Base-by-base conservation (phyloP, 1,140 invertebrate genomes). In the Wasmannia auropunctata region DNA sequence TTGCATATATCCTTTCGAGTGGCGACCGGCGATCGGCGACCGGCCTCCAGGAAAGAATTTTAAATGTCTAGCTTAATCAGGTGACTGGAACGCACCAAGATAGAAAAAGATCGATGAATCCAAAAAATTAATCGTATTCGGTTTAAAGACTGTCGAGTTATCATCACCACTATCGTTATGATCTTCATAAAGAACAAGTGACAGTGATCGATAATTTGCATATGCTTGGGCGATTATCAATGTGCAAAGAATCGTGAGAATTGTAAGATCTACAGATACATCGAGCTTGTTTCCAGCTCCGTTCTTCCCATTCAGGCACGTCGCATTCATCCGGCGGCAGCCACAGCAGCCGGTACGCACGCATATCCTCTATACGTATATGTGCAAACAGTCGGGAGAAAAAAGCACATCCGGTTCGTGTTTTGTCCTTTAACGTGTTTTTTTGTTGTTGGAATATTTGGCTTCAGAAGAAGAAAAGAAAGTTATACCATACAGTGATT, bases 391-490 rank as follows among this genome's bases (percentile, higher is more conserved):
- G 56, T 77, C 46, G 40, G 16, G 60, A 89, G 88, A 89, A 89
- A 88, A 90, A 90, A 90, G 87, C 72, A 79, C 77, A 77, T 89
- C 84, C 87, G 88, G 85, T 62, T 79, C 22, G 43, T 46, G 46
- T 22, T 34, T 54, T 34, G 70, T 65, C 75, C 63, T 16, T 43
- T 67, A 43, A 67, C 28, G 46, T 37, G 56, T 51, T n/a, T n/a
- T n/a, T n/a, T n/a, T n/a, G 34, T 60, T 14, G 25, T 69, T 40
- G 31, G 77, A 10, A 31, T 31, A 43, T 67, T 22, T n/a, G 14
- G 25, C 19, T n/a, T 1, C 40, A 58, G 74, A 11, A 54, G 51
- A n/a, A 22, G 46, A 67, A 79, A n/a, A 51, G 10, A 14, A 3
- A 43, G 74, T 76, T 34, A 31, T 19, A 40, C 28, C 5, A 1